Evolutionary conservation across 1,140 invertebrate genomes (phyloP), one percentile per base, ranked within the genome.

Genomic region (Philopotamus ludificatus): DNA sequence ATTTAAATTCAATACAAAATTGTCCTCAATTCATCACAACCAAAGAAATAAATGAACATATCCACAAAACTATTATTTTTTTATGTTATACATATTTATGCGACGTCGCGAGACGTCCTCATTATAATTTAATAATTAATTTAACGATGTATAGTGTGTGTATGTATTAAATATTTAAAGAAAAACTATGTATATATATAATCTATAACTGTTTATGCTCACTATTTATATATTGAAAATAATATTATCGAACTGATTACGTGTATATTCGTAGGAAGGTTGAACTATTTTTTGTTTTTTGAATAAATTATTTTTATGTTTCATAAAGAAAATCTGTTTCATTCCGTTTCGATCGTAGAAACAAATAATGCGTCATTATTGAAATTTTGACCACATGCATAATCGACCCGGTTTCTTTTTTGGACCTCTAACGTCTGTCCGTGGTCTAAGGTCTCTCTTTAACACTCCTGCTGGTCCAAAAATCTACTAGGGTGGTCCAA

Each of bases 401-500:
- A n/a, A n/a, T n/a, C n/a, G n/a, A n/a, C n/a, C n/a, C n/a, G n/a
- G n/a, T n/a, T 10, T 20, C 23, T 49, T 18, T 9, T 16, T 16
- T 20, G 12, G 18, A 49, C 45, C 45, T 49, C 45, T 21, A 15
- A 49, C 10, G 18, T 18, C 18, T 44, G n/a, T 44, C 9, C 16
- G 18, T 21, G 45, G 45, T 53, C n/a, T n/a, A n/a, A n/a, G n/a
- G n/a, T n/a, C n/a, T n/a, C 50, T 53, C 18, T 53, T 53, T 53
- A 53, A 53, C 50, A 53, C 50, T 53, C 50, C 50, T 10, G 50
- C 50, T 53, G 20, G 25, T 12, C 28, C 25, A 15, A n/a, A n/a
- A 18, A 26, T 51, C 50, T 53, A 53, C 50, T 26, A 67, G 66
- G 66, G 66, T 67, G 66, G 66, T 67, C 66, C 54, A n/a, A 45